These are phyloP conservation scores for Epirrhoe tristata DNA, from an alignment of 2,888 invertebrate genomes.

Conservation along the genomic window DNA sequence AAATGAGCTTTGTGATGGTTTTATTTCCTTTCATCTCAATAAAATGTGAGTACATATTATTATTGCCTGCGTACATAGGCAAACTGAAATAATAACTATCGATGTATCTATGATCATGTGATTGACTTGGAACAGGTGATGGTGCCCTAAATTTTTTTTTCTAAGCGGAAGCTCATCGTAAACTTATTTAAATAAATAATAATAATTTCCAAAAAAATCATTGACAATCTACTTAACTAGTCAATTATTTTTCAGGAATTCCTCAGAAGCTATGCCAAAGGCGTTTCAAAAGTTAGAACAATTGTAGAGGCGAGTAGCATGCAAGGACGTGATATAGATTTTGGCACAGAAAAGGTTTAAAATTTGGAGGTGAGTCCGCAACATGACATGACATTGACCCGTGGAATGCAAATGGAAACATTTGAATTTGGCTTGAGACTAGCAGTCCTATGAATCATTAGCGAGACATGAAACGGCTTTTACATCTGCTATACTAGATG, in stretches of 20 bases:
- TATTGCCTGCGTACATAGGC: too few relatives aligned
- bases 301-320: neutral
- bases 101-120: too few relatives aligned
- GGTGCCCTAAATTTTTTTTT: too few relatives aligned
- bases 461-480: neutral
- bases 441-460: neutral
- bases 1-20: constrained; percentile 2
- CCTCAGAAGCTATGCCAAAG: neutral
- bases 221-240: too few relatives aligned
- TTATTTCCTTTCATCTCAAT: neutral
- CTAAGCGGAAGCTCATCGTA: too few relatives aligned
- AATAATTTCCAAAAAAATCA: too few relatives aligned
- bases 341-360: constrained; percentile 17
- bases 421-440: neutral
- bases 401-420: constrained; percentile 12
- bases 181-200: too few relatives aligned
- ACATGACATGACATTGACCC: constrained; percentile 24
- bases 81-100: too few relatives aligned
- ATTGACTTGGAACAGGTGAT: too few relatives aligned
- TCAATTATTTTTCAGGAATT: too few relatives aligned
- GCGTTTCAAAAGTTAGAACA: neutral
- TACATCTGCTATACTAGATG: neutral
- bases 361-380: constrained; percentile 17
- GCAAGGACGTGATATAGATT: constrained; percentile 20
- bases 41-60: too few relatives aligned